These are phyloP conservation scores for Catharus minimus DNA, from an alignment of 2,113 vertebrate genomes.

Conservation along the genomic window DNA sequence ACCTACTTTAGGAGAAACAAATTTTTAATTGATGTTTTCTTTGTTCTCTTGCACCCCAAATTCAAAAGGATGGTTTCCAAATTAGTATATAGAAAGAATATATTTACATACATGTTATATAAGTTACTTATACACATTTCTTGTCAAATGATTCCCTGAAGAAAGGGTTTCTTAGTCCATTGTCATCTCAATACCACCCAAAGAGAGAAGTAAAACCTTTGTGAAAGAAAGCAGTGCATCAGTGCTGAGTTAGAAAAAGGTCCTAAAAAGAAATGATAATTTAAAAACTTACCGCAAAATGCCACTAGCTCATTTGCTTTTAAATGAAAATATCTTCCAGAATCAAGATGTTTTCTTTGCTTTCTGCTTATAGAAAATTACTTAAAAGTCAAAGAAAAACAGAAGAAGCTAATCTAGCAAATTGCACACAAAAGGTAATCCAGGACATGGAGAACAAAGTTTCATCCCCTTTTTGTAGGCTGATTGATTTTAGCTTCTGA, in stretches of 20 bases:
- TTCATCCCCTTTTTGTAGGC: neutral
- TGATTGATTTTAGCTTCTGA: neutral
- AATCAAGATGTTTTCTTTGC: neutral
- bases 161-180: neutral
- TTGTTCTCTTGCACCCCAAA: neutral
- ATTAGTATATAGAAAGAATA: neutral
- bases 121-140: neutral
- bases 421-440: neutral
- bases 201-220: neutral
- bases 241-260: neutral
- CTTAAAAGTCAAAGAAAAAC: neutral
- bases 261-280: neutral
- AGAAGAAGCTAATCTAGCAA: neutral
- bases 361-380: neutral
- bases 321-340: neutral
- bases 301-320: neutral
- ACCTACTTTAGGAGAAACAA: neutral
- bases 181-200: neutral
- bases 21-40: neutral
- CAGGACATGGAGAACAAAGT: neutral
- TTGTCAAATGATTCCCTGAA: neutral
- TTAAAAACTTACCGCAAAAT: neutral
- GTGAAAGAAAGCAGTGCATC: neutral
- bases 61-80: neutral
- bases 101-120: neutral